Evolutionary conservation across 2,888 invertebrate genomes (phyloP).

Genomic region (Dynastes tityus): DNA sequence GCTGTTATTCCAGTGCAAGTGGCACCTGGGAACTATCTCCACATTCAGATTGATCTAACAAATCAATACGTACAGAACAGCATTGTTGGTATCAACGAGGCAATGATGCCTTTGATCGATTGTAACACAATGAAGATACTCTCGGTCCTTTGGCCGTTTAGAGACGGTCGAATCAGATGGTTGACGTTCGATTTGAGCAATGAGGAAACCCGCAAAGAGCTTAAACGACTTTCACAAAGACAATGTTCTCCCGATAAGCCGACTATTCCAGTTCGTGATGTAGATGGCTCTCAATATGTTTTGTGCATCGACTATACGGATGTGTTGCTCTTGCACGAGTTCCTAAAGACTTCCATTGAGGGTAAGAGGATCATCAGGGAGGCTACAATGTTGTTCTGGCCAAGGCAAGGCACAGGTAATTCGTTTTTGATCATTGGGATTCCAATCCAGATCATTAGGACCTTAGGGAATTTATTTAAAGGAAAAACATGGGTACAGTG

Average conservation of each 20-base stretch:
- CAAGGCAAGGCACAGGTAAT: not conserved
- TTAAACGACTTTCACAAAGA: not conserved
- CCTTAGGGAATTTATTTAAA: no score
- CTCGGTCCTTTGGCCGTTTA: not conserved
- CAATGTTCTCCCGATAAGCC: not conserved
- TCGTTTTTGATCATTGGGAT: no score
- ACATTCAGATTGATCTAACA: not conserved
- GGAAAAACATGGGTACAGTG: no score
- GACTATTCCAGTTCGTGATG: not conserved
- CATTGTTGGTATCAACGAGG: not conserved
- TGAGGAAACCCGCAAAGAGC: not conserved
- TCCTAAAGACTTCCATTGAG: not conserved
- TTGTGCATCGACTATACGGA: constrained; percentile 2
- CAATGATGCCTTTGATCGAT: not conserved
- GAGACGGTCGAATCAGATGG: not conserved
- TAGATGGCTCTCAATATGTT: not conserved
- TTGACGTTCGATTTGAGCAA: constrained; percentile 22
- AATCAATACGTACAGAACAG: not conserved
- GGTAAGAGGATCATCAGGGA: not conserved
- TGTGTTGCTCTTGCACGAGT: not conserved
- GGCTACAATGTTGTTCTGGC: not conserved
- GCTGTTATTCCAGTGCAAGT: not conserved
- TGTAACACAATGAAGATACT: not conserved
- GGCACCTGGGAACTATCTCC: not conserved
- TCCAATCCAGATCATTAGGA: no score